Conservation (phyloP, 2,888 invertebrate species). For the Zeuzera pyrina region DNA sequence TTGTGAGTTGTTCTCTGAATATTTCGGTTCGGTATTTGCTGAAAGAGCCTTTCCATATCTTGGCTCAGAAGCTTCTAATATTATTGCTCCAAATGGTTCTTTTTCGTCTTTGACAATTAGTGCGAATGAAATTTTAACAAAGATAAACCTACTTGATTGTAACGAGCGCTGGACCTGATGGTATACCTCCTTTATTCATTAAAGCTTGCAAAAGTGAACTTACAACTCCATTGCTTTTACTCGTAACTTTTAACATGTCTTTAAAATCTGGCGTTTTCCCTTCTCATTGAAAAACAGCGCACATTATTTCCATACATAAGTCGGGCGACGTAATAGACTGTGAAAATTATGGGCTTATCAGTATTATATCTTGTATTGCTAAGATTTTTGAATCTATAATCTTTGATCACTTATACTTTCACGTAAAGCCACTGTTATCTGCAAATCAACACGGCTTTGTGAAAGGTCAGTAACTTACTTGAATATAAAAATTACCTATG, state of each 20-base stretch:
- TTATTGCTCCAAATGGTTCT: background rate
- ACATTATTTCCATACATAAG: slow-evolving; percentile 10
- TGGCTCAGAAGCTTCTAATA: too few species aligned
- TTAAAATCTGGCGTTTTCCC: slow-evolving; percentile 8
- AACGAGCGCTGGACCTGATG: slow-evolving; percentile 10
- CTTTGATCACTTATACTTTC: slow-evolving; percentile 3
- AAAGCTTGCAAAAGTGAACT: too few species aligned
- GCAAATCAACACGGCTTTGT: slow-evolving; percentile 11
- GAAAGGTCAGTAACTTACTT: slow-evolving; percentile 10
- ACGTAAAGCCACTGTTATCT: slow-evolving; percentile 6
- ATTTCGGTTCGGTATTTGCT: too few species aligned
- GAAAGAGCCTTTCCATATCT: background rate
- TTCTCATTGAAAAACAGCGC: slow-evolving; percentile 8
- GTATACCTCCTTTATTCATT: slow-evolving; percentile 11
- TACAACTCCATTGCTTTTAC: background rate
- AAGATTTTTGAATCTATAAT: slow-evolving; percentile 11
- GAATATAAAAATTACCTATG: slow-evolving; percentile 7
- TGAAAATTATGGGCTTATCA: slow-evolving; percentile 10
- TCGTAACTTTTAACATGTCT: slow-evolving; percentile 9
- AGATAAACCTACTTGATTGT: slow-evolving; percentile 2
- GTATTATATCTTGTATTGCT: slow-evolving; percentile 7
- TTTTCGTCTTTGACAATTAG: background rate
- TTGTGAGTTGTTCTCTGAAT: background rate
- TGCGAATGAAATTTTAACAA: background rate
- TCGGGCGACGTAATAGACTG: slow-evolving; percentile 5